phyloP scores from a whole-genome alignment of 2,888 invertebrate species.

The Eupsilia transversa region DNA sequence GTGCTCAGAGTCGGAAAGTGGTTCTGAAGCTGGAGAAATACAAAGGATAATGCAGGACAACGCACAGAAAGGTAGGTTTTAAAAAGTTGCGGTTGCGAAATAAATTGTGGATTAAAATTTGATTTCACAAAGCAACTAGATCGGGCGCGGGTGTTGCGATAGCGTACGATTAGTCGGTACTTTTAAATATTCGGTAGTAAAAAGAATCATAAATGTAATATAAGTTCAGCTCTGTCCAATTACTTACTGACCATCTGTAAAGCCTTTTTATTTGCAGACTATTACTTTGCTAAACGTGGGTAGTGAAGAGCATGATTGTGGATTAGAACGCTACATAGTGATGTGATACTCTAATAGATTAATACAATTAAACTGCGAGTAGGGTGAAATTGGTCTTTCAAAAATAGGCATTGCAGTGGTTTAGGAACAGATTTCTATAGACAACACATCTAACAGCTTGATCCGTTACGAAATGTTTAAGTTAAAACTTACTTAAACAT shows the following conservation, averaged over 20 bases:
- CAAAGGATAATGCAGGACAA: constrained; percentile 91
- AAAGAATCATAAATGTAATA: neutral
- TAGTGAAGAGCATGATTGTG: no score
- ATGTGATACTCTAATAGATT: neutral
- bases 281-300: neutral
- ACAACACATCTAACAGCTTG: neutral
- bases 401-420: neutral
- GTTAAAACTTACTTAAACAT: no score
- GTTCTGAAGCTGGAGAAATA: constrained; percentile 93
- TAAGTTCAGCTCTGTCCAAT: neutral
- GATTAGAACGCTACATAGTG: no score
- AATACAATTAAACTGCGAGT: neutral
- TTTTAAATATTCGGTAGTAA: neutral
- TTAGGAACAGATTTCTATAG: neutral
- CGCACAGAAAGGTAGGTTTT: constrained; percentile 73
- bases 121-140: neutral
- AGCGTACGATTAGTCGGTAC: neutral
- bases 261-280: neutral
- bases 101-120: constrained; percentile 8
- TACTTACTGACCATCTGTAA: constrained; percentile 5
- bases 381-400: neutral
- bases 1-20: constrained; percentile 92
- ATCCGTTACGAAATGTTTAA: neutral
- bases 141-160: neutral
- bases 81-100: constrained; percentile 26